Conservation (phyloP, 1,140 invertebrate species). For the Solen grandis region DNA sequence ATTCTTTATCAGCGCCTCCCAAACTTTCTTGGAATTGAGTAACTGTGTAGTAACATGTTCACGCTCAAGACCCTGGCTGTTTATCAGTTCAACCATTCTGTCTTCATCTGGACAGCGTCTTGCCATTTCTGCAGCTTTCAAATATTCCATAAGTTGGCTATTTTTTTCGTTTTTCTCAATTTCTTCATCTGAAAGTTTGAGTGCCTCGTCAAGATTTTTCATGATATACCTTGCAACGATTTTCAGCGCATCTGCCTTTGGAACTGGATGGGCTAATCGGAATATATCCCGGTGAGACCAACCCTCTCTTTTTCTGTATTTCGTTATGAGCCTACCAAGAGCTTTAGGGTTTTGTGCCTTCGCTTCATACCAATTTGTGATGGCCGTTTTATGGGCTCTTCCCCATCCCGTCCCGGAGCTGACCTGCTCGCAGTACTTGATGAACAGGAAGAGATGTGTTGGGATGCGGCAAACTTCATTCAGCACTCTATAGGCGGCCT, state of each 20-base stretch:
- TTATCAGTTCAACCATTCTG: constrained; percentile 82
- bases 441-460: constrained; percentile 80
- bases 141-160: constrained; percentile 82
- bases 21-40: constrained; percentile 85
- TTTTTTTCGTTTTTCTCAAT: constrained; percentile 54
- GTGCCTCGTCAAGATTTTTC: constrained; percentile 81
- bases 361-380: constrained; percentile 84
- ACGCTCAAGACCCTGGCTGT: constrained; percentile 82
- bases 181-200: constrained; percentile 66
- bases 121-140: constrained; percentile 84
- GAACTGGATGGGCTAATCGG: constrained; percentile 85
- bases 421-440: constrained; percentile 70
- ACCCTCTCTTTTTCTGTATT: constrained; percentile 84
- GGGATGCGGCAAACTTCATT: constrained; percentile 79
- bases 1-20: constrained; percentile 84
- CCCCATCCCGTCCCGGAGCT: constrained; percentile 82
- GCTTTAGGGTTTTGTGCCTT: constrained; percentile 80
- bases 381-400: constrained; percentile 84
- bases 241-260: constrained; percentile 61
- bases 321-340: constrained; percentile 85
- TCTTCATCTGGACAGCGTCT: constrained; percentile 84
- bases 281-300: constrained; percentile 87
- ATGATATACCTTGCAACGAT: constrained; percentile 66
- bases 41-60: constrained; percentile 87
- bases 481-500: constrained; percentile 62